These are phyloP conservation scores for Delphinapterus leucas DNA, from an alignment of 2,113 vertebrate genomes.

Conservation along the genomic window DNA sequence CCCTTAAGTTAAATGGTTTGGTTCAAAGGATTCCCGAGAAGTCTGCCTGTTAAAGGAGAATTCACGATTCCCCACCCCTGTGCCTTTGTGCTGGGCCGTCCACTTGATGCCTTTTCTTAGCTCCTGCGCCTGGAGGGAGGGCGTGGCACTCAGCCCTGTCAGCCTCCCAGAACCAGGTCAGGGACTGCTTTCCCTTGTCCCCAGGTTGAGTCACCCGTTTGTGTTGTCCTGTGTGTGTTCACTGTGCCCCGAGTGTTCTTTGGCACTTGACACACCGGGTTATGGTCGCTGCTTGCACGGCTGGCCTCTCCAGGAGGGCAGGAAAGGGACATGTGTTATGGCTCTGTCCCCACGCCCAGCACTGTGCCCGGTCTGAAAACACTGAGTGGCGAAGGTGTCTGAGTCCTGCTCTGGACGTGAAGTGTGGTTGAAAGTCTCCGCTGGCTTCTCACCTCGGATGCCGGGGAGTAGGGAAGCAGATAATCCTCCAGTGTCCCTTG, in stretches of 20 bases:
- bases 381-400: not conserved
- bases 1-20: conserved; percentile 22
- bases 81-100: not conserved
- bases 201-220: not conserved
- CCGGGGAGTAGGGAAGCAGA: not conserved
- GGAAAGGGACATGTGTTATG: not conserved
- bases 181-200: not conserved
- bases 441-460: conserved; percentile 20
- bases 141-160: not conserved
- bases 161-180: not conserved
- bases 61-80: not conserved
- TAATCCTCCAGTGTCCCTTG: not conserved
- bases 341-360: not conserved
- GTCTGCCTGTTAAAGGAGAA: not conserved
- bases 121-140: too few species aligned
- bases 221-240: not conserved
- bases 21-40: conserved; percentile 49
- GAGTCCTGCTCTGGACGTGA: not conserved
- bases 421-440: not conserved
- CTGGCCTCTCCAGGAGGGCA: not conserved
- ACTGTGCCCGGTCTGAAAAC: not conserved
- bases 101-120: not conserved
- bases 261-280: not conserved
- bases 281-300: not conserved
- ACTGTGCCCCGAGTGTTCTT: not conserved